phyloP scores from a whole-genome alignment of 2,113 vertebrate genomes.

The Dendrocopos noguchii region DNA sequence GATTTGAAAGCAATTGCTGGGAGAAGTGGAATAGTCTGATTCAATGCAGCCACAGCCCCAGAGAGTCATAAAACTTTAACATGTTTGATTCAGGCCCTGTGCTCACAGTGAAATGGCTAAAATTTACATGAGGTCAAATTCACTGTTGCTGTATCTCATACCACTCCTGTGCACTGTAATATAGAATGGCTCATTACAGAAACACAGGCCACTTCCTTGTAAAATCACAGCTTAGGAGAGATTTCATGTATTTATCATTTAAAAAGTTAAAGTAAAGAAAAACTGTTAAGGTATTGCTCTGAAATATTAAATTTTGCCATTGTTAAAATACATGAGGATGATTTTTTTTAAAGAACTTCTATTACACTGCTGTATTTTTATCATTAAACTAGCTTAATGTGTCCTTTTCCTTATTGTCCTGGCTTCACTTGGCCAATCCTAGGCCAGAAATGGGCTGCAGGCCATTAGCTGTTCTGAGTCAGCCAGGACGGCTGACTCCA shows the following conservation, averaged over 20 bases:
- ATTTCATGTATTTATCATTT: background rate
- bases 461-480: too few species aligned
- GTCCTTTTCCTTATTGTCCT: background rate
- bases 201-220: background rate
- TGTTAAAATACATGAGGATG: background rate
- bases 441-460: too few species aligned
- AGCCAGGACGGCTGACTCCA: too few species aligned
- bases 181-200: background rate
- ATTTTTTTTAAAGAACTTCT: background rate
- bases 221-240: background rate
- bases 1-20: background rate
- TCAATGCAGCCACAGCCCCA: background rate
- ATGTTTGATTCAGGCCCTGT: background rate
- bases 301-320: background rate
- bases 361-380: background rate
- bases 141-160: background rate
- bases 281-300: background rate
- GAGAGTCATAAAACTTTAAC: background rate
- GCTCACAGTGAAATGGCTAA: background rate
- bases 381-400: background rate
- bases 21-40: background rate
- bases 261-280: background rate
- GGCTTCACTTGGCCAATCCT: too few species aligned
- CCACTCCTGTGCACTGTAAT: background rate
- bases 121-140: constrained; percentile 4